Conservation (phyloP, 2,888 invertebrate genomes). For the Harpalus rufipes region DNA sequence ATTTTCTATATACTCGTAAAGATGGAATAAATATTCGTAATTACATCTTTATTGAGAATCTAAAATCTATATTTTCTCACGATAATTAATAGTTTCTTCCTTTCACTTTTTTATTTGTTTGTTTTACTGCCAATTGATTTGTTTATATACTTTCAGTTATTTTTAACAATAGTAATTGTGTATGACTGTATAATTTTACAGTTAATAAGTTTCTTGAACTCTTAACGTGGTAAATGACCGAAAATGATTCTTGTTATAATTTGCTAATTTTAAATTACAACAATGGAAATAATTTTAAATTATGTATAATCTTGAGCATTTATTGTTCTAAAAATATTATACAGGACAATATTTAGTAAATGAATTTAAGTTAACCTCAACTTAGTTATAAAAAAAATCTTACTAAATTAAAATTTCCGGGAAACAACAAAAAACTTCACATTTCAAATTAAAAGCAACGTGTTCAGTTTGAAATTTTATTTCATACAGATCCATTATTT, state of each 20-base stretch:
- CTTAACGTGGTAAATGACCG: not conserved
- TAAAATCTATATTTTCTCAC: constrained; percentile 3
- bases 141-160: not conserved
- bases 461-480: no score
- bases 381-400: no score
- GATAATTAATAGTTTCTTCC: not conserved
- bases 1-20: not conserved
- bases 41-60: not conserved
- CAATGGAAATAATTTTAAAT: no score
- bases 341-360: no score
- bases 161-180: constrained; percentile 21
- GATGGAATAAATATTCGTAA: not conserved
- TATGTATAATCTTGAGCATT: no score
- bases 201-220: constrained; percentile 7
- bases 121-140: not conserved
- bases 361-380: no score
- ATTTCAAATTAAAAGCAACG: no score
- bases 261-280: not conserved
- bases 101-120: not conserved
- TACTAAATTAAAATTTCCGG: no score
- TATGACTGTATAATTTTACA: not conserved
- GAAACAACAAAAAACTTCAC: no score
- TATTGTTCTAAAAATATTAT: no score
- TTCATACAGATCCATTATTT: no score
- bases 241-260: not conserved